Base-by-base conservation (phyloP, 2,797 vertebrate genomes). In the Amblyopsis hoosieri region DNA sequence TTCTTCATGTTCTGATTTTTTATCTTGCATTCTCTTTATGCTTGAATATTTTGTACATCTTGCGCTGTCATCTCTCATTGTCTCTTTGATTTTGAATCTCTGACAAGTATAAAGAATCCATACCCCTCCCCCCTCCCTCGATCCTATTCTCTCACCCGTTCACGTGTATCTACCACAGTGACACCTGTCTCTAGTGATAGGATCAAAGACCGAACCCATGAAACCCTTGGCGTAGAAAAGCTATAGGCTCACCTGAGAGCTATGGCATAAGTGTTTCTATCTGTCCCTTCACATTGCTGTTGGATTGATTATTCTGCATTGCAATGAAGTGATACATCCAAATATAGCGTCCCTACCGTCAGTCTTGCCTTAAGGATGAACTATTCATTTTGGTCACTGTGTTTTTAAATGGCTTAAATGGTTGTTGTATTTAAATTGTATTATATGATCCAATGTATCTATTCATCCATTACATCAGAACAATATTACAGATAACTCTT, bases 161-260 rank as follows among this genome's bases (percentile, higher is more conserved):
- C 15, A 17, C 64, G 23, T 63, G 68, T 15, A 13, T 71, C 64
- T 78, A 53, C 54, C 53, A 37, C 69, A 11, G 51, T 75, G 80
- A 75, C 77, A 79, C 68, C 74, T 82, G 75, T 85, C 80, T 81
- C 67, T 67, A 69, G 71, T 56, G 37, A 64, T 33, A 49, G 33
- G 69, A 76, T 81, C 75, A 82, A 78, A 83, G 71, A 52, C 55
- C 19, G 14, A 58, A 72, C 31, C 70, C 69, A 62, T 53, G 42
- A 71, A 77, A 72, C 58, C 45, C 53, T 45, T 56, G 46, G 6
- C 57, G 37, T 31, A 6, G 67, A 75, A 63, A n/a, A 13, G 19
- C 13, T 54, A 29, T 29, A 29, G 5, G 59, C 45, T 67, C 60
- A 54, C 8, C 66, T 1, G 1, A 62, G 57, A 56, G 50, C 62